Conservation (phyloP, 2,888 invertebrate species). For the Zaprionus bogoriensis region DNA sequence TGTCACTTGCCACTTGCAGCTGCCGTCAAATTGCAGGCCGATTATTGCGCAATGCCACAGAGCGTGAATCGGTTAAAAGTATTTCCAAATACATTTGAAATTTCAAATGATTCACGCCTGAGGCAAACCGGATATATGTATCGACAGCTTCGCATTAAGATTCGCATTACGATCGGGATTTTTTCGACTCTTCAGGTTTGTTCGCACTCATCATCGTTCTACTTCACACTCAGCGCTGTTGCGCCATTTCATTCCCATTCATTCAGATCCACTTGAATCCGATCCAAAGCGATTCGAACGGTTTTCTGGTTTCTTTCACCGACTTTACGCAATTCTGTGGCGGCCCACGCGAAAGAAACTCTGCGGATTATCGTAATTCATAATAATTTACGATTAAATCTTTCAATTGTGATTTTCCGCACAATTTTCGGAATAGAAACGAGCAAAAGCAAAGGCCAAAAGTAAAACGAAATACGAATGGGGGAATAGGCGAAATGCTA, state of each 20-base stretch:
- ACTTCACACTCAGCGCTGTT: not conserved
- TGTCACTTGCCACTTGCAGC: conserved; percentile 14
- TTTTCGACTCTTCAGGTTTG: not conserved
- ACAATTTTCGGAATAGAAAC: conserved; percentile 40
- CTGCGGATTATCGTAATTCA: conserved; percentile 6
- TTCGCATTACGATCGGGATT: not conserved
- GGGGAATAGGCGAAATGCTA: not conserved
- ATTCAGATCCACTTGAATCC: conserved; percentile 2
- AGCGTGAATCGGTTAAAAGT: not conserved
- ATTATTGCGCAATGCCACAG: conserved; percentile 17
- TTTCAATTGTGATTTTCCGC: conserved; percentile 60
- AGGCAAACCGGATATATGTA: not conserved
- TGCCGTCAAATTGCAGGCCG: conserved; percentile 5
- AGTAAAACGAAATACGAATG: conserved; percentile 10
- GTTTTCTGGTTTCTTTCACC: conserved; percentile 15
- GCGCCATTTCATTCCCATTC: not conserved
- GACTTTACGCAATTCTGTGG: not conserved
- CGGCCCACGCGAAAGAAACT: conserved; percentile 16
- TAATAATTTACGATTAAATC: conserved; percentile 45
- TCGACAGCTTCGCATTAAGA: not conserved
- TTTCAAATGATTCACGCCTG: not conserved
- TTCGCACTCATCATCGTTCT: not conserved
- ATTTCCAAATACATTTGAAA: not conserved
- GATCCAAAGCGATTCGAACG: not conserved
- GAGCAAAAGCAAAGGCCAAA: conserved; percentile 8